These are phyloP conservation scores for Thera britannica DNA, from an alignment of 2,888 invertebrate species.

Conservation along the genomic window DNA sequence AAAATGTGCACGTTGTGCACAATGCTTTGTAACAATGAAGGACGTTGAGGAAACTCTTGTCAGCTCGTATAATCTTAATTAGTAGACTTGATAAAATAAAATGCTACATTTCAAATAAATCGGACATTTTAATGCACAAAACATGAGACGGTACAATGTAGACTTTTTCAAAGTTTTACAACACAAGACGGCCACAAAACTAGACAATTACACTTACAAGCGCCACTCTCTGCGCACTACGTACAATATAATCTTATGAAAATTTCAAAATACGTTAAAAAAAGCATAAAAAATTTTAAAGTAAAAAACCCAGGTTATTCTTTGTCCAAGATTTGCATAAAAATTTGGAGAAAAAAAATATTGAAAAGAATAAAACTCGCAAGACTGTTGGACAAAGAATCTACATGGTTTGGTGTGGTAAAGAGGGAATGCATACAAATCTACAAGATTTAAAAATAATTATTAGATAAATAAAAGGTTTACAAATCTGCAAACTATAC, in stretches of 20 bases:
- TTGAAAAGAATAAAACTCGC: constrained; percentile 54
- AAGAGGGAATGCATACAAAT: constrained; percentile 45
- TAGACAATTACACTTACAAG: constrained; percentile 74
- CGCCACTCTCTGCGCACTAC: constrained; percentile 54
- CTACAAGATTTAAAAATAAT: not conserved
- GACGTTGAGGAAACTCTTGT: no score
- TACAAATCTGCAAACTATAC: not conserved
- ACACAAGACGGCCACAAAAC: constrained; percentile 62
- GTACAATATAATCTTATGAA: constrained; percentile 49
- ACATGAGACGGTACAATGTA: constrained; percentile 61
- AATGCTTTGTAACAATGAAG: no score
- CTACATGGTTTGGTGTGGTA: constrained; percentile 34
- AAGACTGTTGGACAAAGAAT: constrained; percentile 68
- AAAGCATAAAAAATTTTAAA: constrained; percentile 32
- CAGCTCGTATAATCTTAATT: no score
- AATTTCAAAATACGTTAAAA: constrained; percentile 45
- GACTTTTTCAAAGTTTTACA: constrained; percentile 62
- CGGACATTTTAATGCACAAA: constrained; percentile 62
- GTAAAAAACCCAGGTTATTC: constrained; percentile 46
- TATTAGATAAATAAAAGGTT: not conserved
- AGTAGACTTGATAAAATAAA: not conserved
- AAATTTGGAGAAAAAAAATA: constrained; percentile 57
- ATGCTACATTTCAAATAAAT: constrained; percentile 36
- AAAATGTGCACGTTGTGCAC: no score
- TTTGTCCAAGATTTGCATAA: constrained; percentile 66